Conservation (phyloP, 2,888 invertebrate species). For the Sarcophaga variegata region DNA sequence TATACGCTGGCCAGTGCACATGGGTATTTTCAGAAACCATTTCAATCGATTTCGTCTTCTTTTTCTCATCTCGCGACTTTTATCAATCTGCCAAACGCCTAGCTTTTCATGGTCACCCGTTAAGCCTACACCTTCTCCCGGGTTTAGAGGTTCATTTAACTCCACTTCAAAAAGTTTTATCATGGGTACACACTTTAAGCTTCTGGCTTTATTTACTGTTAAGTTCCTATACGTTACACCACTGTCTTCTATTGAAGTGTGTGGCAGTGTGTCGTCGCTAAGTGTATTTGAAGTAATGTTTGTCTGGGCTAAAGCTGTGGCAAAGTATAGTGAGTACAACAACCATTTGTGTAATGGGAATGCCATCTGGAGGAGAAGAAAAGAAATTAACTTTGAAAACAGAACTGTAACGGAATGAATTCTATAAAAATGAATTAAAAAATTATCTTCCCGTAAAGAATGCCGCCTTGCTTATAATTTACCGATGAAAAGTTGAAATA, state of each 20-base stretch:
- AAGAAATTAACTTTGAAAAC: background rate
- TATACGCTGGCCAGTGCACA: slow-evolving; percentile 84
- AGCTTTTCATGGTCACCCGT: slow-evolving; percentile 86
- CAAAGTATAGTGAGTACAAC: slow-evolving; percentile 8
- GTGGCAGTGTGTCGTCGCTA: slow-evolving; percentile 17
- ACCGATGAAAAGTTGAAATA: too few relatives aligned
- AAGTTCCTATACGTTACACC: background rate
- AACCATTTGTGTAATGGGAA: slow-evolving; percentile 4
- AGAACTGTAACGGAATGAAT: slow-evolving; percentile 1
- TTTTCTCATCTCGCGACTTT: slow-evolving; percentile 82
- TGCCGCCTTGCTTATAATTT: too few relatives aligned
- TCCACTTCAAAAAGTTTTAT: slow-evolving; percentile 78
- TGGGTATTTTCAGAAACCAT: slow-evolving; percentile 85
- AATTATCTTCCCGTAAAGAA: too few relatives aligned
- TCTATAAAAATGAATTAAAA: background rate
- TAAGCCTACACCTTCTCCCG: slow-evolving; percentile 87
- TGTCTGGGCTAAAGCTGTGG: slow-evolving; percentile 27
- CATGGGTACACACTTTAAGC: slow-evolving; percentile 75
- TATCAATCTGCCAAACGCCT: slow-evolving; percentile 87
- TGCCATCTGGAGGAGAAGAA: slow-evolving; percentile 32
- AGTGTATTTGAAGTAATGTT: background rate
- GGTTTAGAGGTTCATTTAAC: slow-evolving; percentile 81
- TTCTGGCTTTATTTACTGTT: slow-evolving; percentile 56
- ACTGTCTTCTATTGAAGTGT: background rate
- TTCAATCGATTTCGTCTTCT: slow-evolving; percentile 78